Evolutionary conservation across 2,113 vertebrate species (phyloP), one percentile per base, ranked within the genome.

Genomic region (Tachuris rubrigastra): DNA sequence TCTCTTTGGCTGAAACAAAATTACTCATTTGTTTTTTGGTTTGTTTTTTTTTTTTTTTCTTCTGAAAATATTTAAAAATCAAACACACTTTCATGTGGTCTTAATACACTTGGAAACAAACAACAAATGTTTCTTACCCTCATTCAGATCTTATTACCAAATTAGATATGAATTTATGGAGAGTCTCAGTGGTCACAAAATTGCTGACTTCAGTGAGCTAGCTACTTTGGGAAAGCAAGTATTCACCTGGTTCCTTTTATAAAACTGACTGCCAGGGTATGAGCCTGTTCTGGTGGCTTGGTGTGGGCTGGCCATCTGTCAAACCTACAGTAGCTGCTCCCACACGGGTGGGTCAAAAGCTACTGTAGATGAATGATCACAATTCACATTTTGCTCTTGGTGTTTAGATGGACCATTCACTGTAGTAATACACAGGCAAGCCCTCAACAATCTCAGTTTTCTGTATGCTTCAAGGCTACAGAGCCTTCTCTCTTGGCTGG

Each of bases 51-150:
- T 71, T 49, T 73, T 63, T 22, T 71, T 55, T 13, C 24, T 84
- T 78, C 46, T 63, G 30, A 87, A 87, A 87, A 63, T 73, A 87
- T 89, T 91, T 50, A 5, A 81, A 95, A 87, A 74, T 75, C 22
- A 67, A 67, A 63, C 33, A 55, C 46, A 71, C 18, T 35, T 71
- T 52, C 50, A 71, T 75, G 56, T 53, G 66, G n/a, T 76, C 41
- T 85, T 37, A 59, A 41, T 59, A 68, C 3, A 46, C 44, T 84
- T 89, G 56, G 66, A 89, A 94, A 63, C 18, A 84, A 86, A 15
- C 12, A 42, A 30, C 63, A 77, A 93, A 72, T 8, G 16, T 74
- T 91, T 87, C 31, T 50, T 86, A 46, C 17, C 24, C 28, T 89
- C 23, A 22, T 62, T 85, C 56, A 71, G 16, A 67, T 72, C 50